Evolutionary conservation across 2,113 vertebrate genomes (phyloP).

Genomic region (Ranitomeya imitator): DNA sequence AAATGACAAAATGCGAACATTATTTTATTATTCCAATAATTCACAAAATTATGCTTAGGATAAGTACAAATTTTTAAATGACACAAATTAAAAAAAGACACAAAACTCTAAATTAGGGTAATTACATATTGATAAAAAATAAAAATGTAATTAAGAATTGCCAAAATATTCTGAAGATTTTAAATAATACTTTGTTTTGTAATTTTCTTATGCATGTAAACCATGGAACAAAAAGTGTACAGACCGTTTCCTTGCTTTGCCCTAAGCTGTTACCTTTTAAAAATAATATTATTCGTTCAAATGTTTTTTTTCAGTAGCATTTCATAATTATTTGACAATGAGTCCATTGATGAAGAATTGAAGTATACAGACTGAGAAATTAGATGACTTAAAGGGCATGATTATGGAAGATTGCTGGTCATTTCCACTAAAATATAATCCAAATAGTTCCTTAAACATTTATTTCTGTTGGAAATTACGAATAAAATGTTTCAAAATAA

Average conservation of each 20-base stretch:
- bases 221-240: no score
- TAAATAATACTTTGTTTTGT: no score
- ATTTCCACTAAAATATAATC: not conserved
- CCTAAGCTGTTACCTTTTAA: not conserved
- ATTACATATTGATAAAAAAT: no score
- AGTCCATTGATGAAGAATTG: conserved; percentile 11
- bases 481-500: conserved; percentile 28
- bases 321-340: not conserved
- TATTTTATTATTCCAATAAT: not conserved
- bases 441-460: conserved; percentile 3
- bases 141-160: no score
- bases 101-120: no score
- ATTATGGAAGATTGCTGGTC: conserved; percentile 26
- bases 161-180: no score
- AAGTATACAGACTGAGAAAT: not conserved
- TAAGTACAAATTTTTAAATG: not conserved
- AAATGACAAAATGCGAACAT: not conserved
- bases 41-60: not conserved
- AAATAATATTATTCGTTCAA: not conserved
- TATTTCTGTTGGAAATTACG: not conserved
- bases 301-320: not conserved
- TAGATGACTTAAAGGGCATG: not conserved
- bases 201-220: no score
- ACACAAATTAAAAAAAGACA: no score
- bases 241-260: not conserved